A percentile compares a stretch with the other conserved stretches of the same genome.
These are phyloP conservation scores for Micronycteris hirsuta DNA, from an alignment of 2,113 vertebrate species.

Conservation along the genomic window DNA sequence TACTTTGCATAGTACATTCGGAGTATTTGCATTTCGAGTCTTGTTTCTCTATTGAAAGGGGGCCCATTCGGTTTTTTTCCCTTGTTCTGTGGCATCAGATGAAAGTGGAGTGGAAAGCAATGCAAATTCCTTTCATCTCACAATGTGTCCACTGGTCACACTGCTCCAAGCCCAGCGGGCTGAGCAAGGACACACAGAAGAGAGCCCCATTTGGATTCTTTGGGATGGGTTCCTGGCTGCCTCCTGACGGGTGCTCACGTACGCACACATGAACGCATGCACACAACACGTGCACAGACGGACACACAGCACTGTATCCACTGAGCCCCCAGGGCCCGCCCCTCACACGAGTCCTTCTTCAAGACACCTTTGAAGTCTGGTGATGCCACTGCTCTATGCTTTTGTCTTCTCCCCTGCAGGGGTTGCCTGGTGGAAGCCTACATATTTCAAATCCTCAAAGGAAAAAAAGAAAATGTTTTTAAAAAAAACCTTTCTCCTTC, in stretches of 20 bases:
- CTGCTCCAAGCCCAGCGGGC: neutral
- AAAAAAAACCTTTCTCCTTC: neutral
- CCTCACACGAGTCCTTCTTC: neutral
- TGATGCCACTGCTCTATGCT: neutral
- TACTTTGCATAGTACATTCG: slow-evolving; percentile 48
- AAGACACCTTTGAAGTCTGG: neutral
- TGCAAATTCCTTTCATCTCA: slow-evolving; percentile 22
- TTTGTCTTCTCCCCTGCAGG: neutral
- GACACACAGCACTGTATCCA: neutral
- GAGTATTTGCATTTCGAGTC: slow-evolving; percentile 55
- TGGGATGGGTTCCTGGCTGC: neutral
- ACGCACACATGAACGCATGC: accelerated
- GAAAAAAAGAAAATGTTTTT: neutral
- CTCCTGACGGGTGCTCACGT: neutral
- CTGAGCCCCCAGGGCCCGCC: no score
- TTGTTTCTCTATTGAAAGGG: slow-evolving; percentile 15
- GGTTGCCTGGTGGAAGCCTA: neutral
- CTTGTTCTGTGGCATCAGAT: neutral
- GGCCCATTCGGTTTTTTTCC: neutral
- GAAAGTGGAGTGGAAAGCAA: slow-evolving; percentile 57
- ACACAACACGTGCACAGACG: neutral
- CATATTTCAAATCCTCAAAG: slow-evolving; percentile 39
- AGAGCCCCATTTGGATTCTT: neutral
- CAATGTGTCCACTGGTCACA: neutral
- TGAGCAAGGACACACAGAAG: neutral